Evolutionary conservation across 2,797 vertebrate genomes (phyloP).

Genomic region (Aythya fuligula): DNA sequence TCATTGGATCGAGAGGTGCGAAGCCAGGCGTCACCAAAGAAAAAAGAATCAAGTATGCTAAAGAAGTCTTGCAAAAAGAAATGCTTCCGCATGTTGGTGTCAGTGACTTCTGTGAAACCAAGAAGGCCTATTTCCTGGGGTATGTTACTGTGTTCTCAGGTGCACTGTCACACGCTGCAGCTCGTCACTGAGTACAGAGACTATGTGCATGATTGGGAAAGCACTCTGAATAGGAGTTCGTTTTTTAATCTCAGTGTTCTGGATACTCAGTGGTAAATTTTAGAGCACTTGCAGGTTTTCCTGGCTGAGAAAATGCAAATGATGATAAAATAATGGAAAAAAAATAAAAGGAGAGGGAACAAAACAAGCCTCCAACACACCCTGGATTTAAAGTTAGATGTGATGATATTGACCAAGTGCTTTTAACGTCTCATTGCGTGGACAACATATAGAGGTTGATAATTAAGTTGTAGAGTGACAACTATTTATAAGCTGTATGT

Average conservation of each 20-base stretch:
- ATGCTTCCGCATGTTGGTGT: constrained; percentile 98
- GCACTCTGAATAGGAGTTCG: accelerated
- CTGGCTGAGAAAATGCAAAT: background rate
- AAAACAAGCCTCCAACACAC: background rate
- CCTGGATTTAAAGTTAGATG: background rate
- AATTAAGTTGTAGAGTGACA: background rate
- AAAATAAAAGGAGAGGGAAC: background rate
- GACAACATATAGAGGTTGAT: background rate
- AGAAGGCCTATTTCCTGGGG: constrained; percentile 98
- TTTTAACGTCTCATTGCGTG: background rate
- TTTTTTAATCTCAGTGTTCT: background rate
- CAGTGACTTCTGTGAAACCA: constrained; percentile 98
- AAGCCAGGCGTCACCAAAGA: constrained; percentile 98
- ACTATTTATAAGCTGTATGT: background rate
- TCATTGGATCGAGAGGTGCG: constrained; percentile 96
- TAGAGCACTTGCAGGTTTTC: background rate
- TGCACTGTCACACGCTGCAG: background rate
- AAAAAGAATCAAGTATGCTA: constrained; percentile 96
- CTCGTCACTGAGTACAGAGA: background rate
- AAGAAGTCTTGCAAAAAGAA: constrained; percentile 97
- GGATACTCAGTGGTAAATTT: background rate
- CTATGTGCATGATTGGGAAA: background rate
- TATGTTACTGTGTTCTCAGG: constrained; percentile 72
- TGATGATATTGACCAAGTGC: background rate
- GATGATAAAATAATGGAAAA: background rate